Evolutionary conservation across 2,888 invertebrate genomes (phyloP).

Genomic region (Bembecia ichneumoniformis): DNA sequence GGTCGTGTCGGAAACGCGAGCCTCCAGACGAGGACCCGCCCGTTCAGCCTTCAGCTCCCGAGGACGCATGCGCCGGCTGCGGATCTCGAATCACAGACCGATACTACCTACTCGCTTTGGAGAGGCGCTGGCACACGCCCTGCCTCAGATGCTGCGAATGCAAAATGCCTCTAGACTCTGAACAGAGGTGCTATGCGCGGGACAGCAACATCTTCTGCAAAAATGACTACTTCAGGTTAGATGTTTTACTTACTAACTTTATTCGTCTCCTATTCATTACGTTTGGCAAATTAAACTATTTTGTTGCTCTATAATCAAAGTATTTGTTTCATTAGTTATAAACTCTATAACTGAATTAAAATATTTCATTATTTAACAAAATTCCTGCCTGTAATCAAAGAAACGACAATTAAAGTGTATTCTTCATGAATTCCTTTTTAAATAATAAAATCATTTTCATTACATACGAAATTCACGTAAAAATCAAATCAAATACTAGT

Average conservation of each 20-base stretch:
- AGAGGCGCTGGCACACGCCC: slow-evolving; percentile 93
- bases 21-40: slow-evolving; percentile 61
- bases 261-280: too few relatives aligned
- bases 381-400: too few relatives aligned
- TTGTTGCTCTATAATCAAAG: too few relatives aligned
- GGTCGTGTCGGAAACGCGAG: slow-evolving; percentile 72
- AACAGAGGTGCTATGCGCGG: slow-evolving; percentile 92
- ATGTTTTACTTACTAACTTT: slow-evolving; percentile 11
- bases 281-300: too few relatives aligned
- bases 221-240: slow-evolving; percentile 96
- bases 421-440: too few relatives aligned
- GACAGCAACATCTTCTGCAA: slow-evolving; percentile 97
- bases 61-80: slow-evolving; percentile 88
- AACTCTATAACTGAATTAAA: too few relatives aligned
- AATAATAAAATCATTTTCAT: too few relatives aligned
- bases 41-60: slow-evolving; percentile 55
- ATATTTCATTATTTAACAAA: too few relatives aligned
- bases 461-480: too few relatives aligned
- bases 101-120: slow-evolving; percentile 92
- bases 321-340: too few relatives aligned
- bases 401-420: too few relatives aligned
- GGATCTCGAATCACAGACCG: slow-evolving; percentile 88
- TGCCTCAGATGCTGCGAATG: slow-evolving; percentile 94
- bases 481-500: too few relatives aligned
- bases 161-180: slow-evolving; percentile 88